Evolutionary conservation across 2,888 invertebrate species (phyloP).

Genomic region (Acronicta alni): DNA sequence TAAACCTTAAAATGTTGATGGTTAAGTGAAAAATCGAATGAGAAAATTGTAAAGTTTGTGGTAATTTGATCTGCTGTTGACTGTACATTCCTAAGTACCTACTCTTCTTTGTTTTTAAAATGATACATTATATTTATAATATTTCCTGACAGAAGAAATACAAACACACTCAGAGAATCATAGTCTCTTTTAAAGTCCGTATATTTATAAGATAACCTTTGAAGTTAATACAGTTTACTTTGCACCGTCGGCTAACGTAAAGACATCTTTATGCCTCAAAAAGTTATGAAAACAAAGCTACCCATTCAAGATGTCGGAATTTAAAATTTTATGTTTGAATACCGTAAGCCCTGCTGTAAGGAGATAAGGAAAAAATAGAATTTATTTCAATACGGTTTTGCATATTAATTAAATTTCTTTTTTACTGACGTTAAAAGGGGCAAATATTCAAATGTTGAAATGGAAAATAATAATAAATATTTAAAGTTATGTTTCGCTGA

Average conservation of each 20-base stretch:
- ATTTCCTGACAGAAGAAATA: too few relatives aligned
- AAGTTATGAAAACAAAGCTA: slow-evolving; percentile 41
- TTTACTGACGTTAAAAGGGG: slow-evolving; percentile 49
- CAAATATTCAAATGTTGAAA: slow-evolving; percentile 47
- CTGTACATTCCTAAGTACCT: too few relatives aligned
- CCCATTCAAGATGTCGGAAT: slow-evolving; percentile 42
- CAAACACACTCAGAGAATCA: too few relatives aligned
- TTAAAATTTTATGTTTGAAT: slow-evolving; percentile 55
- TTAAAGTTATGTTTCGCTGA: neutral
- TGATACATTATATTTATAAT: too few relatives aligned
- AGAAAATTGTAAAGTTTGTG: too few relatives aligned
- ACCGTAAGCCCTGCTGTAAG: slow-evolving; percentile 55
- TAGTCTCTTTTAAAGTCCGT: too few relatives aligned
- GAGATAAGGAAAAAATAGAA: slow-evolving; percentile 70
- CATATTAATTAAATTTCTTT: slow-evolving; percentile 73
- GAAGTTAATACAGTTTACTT: neutral
- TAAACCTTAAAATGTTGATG: too few relatives aligned
- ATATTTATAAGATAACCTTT: too few relatives aligned
- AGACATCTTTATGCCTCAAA: slow-evolving; percentile 8
- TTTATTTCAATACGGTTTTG: slow-evolving; percentile 72
- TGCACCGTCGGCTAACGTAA: neutral
- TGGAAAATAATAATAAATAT: slow-evolving; percentile 23
- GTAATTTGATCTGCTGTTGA: too few relatives aligned
- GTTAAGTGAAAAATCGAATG: too few relatives aligned
- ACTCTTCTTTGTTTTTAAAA: too few relatives aligned